Conservation (phyloP, 2,888 invertebrate species). For the Orchesella flavescens region DNA sequence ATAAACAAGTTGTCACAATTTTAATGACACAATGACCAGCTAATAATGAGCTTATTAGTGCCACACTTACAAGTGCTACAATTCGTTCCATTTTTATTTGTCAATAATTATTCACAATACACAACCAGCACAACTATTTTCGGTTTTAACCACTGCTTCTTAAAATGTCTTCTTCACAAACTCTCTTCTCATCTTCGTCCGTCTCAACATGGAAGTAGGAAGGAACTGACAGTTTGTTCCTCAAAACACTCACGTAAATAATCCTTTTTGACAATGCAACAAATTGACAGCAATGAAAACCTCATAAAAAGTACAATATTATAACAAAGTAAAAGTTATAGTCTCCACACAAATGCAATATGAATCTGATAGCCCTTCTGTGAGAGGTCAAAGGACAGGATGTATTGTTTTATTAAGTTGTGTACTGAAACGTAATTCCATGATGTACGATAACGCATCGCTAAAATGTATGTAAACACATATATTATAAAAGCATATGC, state of each 20-base stretch:
- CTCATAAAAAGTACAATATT: not conserved
- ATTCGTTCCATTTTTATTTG: too few species aligned
- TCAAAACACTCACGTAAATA: constrained; percentile 21
- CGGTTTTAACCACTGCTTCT: too few species aligned
- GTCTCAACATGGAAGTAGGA: constrained; percentile 41
- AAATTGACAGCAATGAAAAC: constrained; percentile 37
- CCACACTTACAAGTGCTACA: not conserved
- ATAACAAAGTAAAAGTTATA: not conserved
- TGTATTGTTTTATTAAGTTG: constrained; percentile 31
- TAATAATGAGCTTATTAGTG: not conserved
- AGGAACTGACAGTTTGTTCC: constrained; percentile 41
- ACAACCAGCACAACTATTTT: too few species aligned
- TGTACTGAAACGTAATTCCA: constrained; percentile 40
- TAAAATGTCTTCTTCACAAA: not conserved
- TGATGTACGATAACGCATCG: too few species aligned
- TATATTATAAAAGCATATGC: not conserved
- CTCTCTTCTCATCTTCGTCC: not conserved
- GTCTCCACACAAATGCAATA: not conserved
- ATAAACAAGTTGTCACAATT: not conserved
- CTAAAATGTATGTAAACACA: not conserved
- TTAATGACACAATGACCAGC: not conserved
- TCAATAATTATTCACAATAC: too few species aligned
- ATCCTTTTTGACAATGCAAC: constrained; percentile 21
- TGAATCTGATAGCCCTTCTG: constrained; percentile 22
- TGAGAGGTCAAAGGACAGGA: constrained; percentile 55